Evolutionary conservation across 2,888 invertebrate species (phyloP).

Genomic region (Diarsia rubi): DNA sequence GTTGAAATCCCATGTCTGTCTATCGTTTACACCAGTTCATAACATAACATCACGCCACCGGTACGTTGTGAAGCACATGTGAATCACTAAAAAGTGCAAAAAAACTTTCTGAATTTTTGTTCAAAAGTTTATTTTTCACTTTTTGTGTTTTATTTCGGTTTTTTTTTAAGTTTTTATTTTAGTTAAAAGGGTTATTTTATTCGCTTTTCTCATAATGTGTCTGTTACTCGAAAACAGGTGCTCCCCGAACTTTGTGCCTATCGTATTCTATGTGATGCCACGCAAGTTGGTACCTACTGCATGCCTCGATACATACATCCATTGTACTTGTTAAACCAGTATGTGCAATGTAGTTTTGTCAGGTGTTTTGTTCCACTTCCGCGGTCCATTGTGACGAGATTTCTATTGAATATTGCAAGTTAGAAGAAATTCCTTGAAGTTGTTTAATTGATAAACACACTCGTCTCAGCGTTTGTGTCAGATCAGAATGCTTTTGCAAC

Average conservation of each 20-base stretch:
- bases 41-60: too few species aligned
- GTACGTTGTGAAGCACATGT: too few species aligned
- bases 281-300: background rate
- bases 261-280: background rate
- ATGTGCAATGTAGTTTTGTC: conserved; percentile 41
- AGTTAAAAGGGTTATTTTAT: too few species aligned
- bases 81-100: too few species aligned
- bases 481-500: conserved; percentile 1
- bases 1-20: too few species aligned
- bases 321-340: conserved; percentile 22
- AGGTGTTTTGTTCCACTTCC: conserved; percentile 53
- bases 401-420: conserved; percentile 55
- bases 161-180: too few species aligned
- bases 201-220: background rate
- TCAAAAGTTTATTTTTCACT: too few species aligned
- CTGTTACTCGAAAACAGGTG: background rate
- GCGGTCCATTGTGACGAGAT: conserved; percentile 51
- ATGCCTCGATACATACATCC: background rate
- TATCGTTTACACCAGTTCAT: too few species aligned
- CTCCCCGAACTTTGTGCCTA: background rate
- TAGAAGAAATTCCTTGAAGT: conserved; percentile 46
- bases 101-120: too few species aligned
- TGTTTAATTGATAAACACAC: conserved; percentile 56
- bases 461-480: conserved; percentile 44
- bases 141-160: too few species aligned